These are phyloP conservation scores for Carlito syrichta DNA, from an alignment of 2,113 vertebrate genomes.

Conservation along the genomic window DNA sequence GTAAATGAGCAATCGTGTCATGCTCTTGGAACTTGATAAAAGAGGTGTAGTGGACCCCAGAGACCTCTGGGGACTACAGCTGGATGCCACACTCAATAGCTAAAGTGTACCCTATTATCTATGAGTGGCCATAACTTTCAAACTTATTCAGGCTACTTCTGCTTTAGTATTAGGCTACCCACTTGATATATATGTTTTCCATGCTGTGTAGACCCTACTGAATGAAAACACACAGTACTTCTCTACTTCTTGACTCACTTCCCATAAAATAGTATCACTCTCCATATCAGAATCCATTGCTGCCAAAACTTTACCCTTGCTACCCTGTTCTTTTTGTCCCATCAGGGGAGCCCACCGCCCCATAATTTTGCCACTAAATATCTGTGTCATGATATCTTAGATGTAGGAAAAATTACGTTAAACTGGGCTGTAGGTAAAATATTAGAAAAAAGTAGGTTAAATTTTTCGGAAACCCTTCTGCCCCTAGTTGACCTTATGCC, in stretches of 20 bases:
- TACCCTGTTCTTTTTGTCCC: background rate
- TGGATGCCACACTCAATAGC: no score
- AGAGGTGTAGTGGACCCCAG: background rate
- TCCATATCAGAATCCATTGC: background rate
- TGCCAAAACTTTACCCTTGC: background rate
- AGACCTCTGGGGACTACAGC: no score
- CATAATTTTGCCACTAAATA: no score
- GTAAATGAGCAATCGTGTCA: background rate
- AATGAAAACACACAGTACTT: background rate
- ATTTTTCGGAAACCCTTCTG: background rate
- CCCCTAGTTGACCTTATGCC: background rate
- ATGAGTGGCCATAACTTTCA: background rate
- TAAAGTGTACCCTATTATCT: no score
- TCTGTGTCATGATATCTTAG: no score
- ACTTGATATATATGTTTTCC: background rate
- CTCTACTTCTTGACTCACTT: background rate
- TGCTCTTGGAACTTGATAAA: background rate
- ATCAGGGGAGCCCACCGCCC: no score
- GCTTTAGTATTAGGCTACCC: background rate
- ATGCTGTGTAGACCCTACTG: background rate
- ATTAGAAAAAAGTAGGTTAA: no score
- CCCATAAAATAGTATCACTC: no score
- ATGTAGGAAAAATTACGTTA: no score
- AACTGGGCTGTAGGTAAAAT: no score
- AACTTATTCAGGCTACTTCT: background rate